Evolutionary conservation across 1,140 invertebrate species (phyloP).

Genomic region (Drosophila athabasca): DNA sequence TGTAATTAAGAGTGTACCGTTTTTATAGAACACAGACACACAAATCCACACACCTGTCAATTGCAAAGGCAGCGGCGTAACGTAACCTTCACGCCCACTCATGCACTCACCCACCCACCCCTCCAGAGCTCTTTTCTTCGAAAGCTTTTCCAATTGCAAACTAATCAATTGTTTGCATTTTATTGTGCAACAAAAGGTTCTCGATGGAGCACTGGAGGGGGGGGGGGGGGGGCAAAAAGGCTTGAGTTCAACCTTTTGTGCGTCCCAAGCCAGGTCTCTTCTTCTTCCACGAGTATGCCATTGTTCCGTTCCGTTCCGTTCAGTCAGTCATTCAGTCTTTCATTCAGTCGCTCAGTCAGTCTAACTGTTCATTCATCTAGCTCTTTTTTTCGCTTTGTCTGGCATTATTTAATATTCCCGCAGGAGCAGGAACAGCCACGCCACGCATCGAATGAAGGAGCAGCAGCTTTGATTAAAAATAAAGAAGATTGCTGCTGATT

Average conservation of each 20-base stretch:
- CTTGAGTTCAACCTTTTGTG: slow-evolving; percentile 77
- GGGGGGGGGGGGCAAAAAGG: too few relatives aligned
- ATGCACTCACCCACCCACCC: neutral
- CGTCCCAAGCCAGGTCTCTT: slow-evolving; percentile 43
- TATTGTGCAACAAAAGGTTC: slow-evolving; percentile 74
- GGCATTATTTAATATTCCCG: slow-evolving; percentile 80
- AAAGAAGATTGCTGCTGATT: slow-evolving; percentile 62
- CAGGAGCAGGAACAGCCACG: slow-evolving; percentile 33
- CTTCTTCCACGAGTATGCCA: slow-evolving; percentile 10
- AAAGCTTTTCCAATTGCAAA: slow-evolving; percentile 71
- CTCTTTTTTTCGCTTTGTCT: slow-evolving; percentile 55
- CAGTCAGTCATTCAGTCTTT: slow-evolving; percentile 8
- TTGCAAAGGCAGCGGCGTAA: slow-evolving; percentile 42
- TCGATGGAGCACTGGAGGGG: slow-evolving; percentile 13
- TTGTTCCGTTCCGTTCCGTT: slow-evolving; percentile 48
- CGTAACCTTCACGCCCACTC: slow-evolving; percentile 28
- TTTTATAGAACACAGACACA: neutral
- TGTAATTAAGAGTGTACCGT: slow-evolving; percentile 45
- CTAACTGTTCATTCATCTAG: slow-evolving; percentile 46
- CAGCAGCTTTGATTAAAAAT: slow-evolving; percentile 69
- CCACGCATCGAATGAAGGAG: too few relatives aligned
- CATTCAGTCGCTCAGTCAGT: neutral
- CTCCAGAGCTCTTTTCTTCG: slow-evolving; percentile 16
- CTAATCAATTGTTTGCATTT: slow-evolving; percentile 82
- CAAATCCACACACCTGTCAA: slow-evolving; percentile 60